phyloP scores from a whole-genome alignment of 37 sponge, comb jelly and placozoan species.

The Crambe crambe region DNA sequence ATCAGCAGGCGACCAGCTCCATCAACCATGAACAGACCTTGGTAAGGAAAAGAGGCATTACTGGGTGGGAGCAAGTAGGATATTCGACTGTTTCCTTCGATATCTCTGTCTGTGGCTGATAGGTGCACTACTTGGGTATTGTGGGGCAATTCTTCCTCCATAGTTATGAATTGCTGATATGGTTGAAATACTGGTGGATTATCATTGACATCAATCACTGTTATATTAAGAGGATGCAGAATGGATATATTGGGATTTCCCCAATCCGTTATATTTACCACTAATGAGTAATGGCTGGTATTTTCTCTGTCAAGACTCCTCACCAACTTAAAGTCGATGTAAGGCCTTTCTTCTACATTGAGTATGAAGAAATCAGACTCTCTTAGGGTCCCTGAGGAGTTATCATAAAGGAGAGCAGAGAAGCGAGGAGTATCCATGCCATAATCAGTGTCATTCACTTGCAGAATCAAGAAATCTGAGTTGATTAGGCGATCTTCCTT shows the following conservation, averaged over 20 bases:
- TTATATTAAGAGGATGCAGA: constrained; percentile 12
- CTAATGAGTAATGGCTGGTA: constrained; percentile 22
- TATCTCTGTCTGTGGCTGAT: constrained; percentile 38
- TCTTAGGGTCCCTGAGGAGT: not conserved
- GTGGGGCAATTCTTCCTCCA: not conserved
- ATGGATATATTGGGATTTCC: constrained; percentile 27
- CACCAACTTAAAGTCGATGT: not conserved
- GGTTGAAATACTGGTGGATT: constrained; percentile 66
- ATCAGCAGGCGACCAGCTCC: constrained; percentile 23
- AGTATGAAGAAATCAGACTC: constrained; percentile 10
- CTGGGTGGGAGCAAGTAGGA: constrained; percentile 22
- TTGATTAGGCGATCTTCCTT: constrained; percentile 1
- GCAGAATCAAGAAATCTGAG: constrained; percentile 3
- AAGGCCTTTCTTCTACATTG: not conserved
- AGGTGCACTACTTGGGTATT: constrained; percentile 3
- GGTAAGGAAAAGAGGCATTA: constrained; percentile 31
- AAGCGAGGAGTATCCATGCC: constrained; percentile 1
- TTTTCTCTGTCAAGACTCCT: constrained; percentile 46
- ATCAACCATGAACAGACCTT: constrained; percentile 27
- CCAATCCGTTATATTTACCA: constrained; percentile 37
- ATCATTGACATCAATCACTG: constrained; percentile 48
- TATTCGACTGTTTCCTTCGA: constrained; percentile 21
- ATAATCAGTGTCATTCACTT: constrained; percentile 42
- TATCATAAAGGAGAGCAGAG: constrained; percentile 6
- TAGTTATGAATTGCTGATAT: not conserved